phyloP scores from a whole-genome alignment of 2,888 invertebrate species.

The Mythimna loreyi region DNA sequence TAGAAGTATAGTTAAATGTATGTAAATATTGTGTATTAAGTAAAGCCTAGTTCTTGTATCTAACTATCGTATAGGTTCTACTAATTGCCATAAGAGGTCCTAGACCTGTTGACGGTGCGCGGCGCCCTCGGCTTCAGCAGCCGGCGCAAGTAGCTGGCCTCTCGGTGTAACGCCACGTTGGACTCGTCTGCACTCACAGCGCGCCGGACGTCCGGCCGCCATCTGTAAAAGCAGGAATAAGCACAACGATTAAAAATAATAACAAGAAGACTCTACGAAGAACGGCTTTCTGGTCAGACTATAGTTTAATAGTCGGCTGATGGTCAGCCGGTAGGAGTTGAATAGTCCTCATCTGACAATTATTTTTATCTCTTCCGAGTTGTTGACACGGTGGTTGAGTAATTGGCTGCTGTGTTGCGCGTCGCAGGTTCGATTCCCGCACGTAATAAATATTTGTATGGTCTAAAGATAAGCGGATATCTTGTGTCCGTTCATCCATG shows the following conservation, averaged over 20 bases:
- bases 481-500: no score
- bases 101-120: conserved; percentile 78
- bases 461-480: no score
- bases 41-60: no score
- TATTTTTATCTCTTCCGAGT: neutral
- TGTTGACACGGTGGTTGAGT: no score
- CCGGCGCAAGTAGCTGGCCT: conserved; percentile 79
- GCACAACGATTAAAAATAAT: no score
- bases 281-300: neutral
- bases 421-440: no score
- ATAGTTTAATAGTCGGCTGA: neutral
- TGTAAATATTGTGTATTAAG: no score
- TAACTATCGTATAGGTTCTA: neutral
- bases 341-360: neutral
- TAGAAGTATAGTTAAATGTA: no score
- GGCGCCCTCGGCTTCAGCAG: conserved; percentile 75
- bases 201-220: conserved; percentile 82
- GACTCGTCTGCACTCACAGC: conserved; percentile 85
- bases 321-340: neutral
- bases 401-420: no score
- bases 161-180: conserved; percentile 76
- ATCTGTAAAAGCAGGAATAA: conserved; percentile 62
- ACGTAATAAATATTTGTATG: no score
- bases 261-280: neutral
- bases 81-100: neutral